These are phyloP conservation scores for Hycleus cichorii DNA, from an alignment of 1,140 invertebrate species.

Conservation along the genomic window DNA sequence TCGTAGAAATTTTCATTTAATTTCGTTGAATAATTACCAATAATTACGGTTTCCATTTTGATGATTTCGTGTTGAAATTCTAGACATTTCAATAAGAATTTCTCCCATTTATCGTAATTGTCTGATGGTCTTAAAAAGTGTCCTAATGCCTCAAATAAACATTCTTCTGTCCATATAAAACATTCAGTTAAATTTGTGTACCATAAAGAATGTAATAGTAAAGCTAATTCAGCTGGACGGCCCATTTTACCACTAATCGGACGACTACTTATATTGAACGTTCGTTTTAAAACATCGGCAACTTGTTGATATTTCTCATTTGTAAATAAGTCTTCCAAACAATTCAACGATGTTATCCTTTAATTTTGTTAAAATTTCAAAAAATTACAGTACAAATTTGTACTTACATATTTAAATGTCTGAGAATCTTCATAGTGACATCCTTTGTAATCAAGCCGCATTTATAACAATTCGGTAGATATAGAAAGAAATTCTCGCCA, in stretches of 20 bases:
- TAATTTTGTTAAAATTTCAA: conserved; percentile 11
- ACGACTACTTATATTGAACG: conserved; percentile 42
- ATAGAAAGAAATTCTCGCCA: conserved; percentile 36
- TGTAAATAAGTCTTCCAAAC: conserved; percentile 53
- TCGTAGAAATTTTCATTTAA: neutral
- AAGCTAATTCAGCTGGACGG: conserved; percentile 48
- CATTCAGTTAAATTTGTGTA: conserved; percentile 53
- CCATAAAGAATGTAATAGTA: conserved; percentile 69
- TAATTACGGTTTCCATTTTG: conserved; percentile 47
- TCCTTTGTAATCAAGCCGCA: conserved; percentile 43
- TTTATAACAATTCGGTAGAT: conserved; percentile 46
- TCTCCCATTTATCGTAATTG: conserved; percentile 49
- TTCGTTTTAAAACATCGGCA: conserved; percentile 54
- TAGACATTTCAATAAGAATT: conserved; percentile 59
- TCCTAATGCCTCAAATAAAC: conserved; percentile 49
- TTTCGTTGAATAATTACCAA: conserved; percentile 37
- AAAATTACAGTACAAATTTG: neutral
- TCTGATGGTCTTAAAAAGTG: conserved; percentile 41
- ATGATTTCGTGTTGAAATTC: conserved; percentile 60
- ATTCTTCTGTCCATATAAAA: conserved; percentile 67
- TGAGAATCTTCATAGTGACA: conserved; percentile 44
- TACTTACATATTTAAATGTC: conserved; percentile 44
- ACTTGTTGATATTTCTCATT: conserved; percentile 57
- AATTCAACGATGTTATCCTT: conserved; percentile 47
- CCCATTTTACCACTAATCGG: conserved; percentile 38